Evolutionary conservation across 2,797 vertebrate species (phyloP).

Genomic region (Pseudopleuronectes americanus): DNA sequence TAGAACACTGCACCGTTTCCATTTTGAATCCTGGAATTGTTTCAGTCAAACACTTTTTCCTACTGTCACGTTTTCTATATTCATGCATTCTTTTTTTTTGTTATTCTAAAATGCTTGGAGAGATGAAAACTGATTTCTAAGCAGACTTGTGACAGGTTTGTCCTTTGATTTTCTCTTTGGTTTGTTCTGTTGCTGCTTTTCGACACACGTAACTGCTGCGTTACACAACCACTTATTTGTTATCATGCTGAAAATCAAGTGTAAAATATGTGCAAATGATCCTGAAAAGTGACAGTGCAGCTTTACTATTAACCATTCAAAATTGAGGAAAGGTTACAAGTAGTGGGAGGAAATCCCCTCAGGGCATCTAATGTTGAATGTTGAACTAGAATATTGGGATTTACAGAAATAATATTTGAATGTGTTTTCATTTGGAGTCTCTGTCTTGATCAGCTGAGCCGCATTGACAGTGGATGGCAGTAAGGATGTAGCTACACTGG

Average conservation of each 20-base stretch:
- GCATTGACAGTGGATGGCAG: slow-evolving; percentile 8
- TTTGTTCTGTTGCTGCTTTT: slow-evolving; percentile 31
- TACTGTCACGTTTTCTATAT: slow-evolving; percentile 7
- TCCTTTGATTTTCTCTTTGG: slow-evolving; percentile 12
- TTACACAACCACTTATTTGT: slow-evolving; percentile 2
- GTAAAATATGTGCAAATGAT: not conserved
- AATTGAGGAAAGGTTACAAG: not conserved
- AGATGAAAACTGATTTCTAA: slow-evolving; percentile 5
- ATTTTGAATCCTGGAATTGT: not conserved
- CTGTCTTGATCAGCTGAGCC: slow-evolving; percentile 7
- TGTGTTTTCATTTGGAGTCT: slow-evolving; percentile 19
- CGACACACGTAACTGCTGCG: slow-evolving; percentile 1
- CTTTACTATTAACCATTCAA: slow-evolving; percentile 13
- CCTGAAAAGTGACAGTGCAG: not conserved
- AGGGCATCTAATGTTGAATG: not conserved
- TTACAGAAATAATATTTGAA: slow-evolving; percentile 10
- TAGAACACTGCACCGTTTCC: not conserved
- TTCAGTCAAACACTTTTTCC: slow-evolving; percentile 9
- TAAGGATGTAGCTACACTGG: slow-evolving; percentile 4
- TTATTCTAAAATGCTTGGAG: slow-evolving; percentile 1
- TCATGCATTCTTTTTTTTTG: not conserved
- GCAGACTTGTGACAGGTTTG: slow-evolving; percentile 16
- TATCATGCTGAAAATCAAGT: not conserved
- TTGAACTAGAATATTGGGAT: not conserved
- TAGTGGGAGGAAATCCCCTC: not conserved